Conservation (phyloP, 2,888 invertebrate species). For the Entomobrya proxima region DNA sequence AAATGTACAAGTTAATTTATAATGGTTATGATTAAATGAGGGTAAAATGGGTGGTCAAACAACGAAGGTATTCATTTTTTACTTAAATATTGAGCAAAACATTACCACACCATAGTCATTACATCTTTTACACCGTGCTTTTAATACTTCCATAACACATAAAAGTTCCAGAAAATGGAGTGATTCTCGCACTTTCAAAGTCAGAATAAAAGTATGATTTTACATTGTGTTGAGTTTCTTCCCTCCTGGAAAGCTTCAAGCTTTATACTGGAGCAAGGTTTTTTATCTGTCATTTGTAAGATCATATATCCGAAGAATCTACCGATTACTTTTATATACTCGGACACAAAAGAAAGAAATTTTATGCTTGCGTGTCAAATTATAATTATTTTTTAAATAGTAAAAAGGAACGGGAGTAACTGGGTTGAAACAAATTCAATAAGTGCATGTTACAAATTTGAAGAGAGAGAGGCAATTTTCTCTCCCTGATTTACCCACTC, state of each 20-base stretch:
- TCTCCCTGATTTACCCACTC: slow-evolving; percentile 46
- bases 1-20: slow-evolving; percentile 3
- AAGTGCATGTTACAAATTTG: slow-evolving; percentile 50
- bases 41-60: slow-evolving; percentile 29
- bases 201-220: too few species aligned
- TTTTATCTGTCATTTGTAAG: neutral
- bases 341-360: slow-evolving; percentile 7
- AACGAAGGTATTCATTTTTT: slow-evolving; percentile 35
- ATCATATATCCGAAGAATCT: slow-evolving; percentile 11
- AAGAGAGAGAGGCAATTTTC: slow-evolving; percentile 47
- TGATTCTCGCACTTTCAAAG: neutral
- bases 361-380: slow-evolving; percentile 63
- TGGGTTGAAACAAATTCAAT: slow-evolving; percentile 67
- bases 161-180: neutral
- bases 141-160: neutral
- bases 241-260: too few species aligned
- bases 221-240: too few species aligned
- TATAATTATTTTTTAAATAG: slow-evolving; percentile 54
- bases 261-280: too few species aligned
- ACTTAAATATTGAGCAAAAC: slow-evolving; percentile 23
- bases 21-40: slow-evolving; percentile 20
- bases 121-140: neutral
- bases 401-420: slow-evolving; percentile 45
- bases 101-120: slow-evolving; percentile 22
- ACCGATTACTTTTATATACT: neutral